A percentile compares a stretch with the other conserved stretches of the same genome.
These are phyloP conservation scores for Thomomys bottae DNA, from an alignment of 2,113 vertebrate species.

Conservation along the genomic window DNA sequence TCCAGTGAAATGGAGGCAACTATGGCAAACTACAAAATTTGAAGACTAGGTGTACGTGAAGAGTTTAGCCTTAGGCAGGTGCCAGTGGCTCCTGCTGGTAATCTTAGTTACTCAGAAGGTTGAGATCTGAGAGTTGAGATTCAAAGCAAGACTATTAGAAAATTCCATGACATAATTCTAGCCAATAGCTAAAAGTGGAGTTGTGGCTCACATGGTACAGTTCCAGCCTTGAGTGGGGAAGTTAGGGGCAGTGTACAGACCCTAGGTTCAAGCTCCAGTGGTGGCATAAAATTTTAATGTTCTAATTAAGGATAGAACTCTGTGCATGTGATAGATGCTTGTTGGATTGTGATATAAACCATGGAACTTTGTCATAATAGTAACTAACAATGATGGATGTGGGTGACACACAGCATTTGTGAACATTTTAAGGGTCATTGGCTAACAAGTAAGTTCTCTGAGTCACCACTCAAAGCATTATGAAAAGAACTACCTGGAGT, in stretches of 20 bases:
- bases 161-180: no score
- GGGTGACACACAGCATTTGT: not conserved
- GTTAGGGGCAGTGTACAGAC: no score
- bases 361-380: not conserved
- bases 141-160: no score
- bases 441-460: not conserved
- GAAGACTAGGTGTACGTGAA: not conserved
- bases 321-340: not conserved
- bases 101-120: no score
- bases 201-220: no score
- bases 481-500: slow-evolving; percentile 29
- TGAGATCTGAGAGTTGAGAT: no score
- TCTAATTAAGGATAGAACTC: not conserved
- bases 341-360: not conserved
- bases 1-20: not conserved
- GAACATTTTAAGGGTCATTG: slow-evolving; percentile 4
- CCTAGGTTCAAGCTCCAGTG: no score
- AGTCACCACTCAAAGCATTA: not conserved
- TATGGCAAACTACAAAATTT: slow-evolving; percentile 15
- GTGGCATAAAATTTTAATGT: not conserved
- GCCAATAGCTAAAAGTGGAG: no score
- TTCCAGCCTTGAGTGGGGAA: no score
- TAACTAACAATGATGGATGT: not conserved
- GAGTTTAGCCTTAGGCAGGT: not conserved
- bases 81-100: no score